phyloP scores from a whole-genome alignment of 2,888 invertebrate species.

The Lithophane semibrunnea region DNA sequence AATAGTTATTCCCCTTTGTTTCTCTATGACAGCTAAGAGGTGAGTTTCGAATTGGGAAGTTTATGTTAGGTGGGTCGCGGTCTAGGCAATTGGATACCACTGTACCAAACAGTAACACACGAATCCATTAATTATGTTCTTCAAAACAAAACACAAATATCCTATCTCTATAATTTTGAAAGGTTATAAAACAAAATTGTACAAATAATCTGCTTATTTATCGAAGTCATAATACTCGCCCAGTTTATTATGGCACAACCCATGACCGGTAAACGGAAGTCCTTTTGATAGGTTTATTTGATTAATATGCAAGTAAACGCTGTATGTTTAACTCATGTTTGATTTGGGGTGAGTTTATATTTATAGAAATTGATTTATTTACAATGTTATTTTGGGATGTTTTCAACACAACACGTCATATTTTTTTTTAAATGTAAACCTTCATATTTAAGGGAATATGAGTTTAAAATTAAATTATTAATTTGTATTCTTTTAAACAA shows the following conservation, averaged over 20 bases:
- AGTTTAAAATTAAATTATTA: too few species aligned
- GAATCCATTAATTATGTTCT: neutral
- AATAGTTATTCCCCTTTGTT: too few species aligned
- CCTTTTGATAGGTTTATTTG: slow-evolving; percentile 35
- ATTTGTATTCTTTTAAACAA: too few species aligned
- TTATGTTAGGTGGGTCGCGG: too few species aligned
- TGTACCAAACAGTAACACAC: neutral
- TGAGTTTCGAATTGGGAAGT: too few species aligned
- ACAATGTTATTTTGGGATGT: neutral
- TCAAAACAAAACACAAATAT: neutral
- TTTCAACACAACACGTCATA: too few species aligned
- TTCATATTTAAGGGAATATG: too few species aligned
- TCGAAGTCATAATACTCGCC: slow-evolving; percentile 13
- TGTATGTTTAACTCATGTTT: slow-evolving; percentile 9
- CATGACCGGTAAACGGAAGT: slow-evolving; percentile 35
- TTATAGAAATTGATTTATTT: neutral
- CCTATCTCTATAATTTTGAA: neutral
- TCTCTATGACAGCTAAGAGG: too few species aligned
- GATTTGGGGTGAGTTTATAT: slow-evolving; percentile 7
- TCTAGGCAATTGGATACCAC: too few species aligned
- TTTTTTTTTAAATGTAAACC: neutral
- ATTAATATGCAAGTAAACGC: slow-evolving; percentile 6
- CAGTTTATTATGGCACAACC: slow-evolving; percentile 19
- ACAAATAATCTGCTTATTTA: slow-evolving; percentile 5
- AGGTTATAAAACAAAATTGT: slow-evolving; percentile 5